Percentiles rank a stretch among this genome's conserved stretches.
Conservation (phyloP, 1,140 invertebrate species). For the Onthophagus taurus region DNA sequence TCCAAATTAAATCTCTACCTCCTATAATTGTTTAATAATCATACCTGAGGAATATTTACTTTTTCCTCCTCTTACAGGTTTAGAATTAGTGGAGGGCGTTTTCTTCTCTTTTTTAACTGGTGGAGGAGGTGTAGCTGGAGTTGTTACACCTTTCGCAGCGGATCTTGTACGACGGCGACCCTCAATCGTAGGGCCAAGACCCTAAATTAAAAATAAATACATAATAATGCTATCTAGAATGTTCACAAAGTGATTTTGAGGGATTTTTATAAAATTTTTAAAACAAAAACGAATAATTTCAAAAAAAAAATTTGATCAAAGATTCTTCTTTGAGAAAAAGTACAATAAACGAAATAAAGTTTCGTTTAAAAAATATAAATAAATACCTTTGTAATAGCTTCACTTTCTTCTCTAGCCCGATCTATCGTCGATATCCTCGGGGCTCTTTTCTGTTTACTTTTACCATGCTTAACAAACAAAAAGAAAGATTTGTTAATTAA, state of each 20-base stretch:
- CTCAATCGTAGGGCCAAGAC: constrained; percentile 33
- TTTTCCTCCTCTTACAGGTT: too few relatives aligned
- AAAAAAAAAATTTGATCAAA: too few relatives aligned
- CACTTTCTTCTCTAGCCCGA: constrained; percentile 29
- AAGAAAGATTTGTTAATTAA: too few relatives aligned
- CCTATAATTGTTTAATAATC: constrained; percentile 10
- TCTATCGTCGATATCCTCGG: constrained; percentile 28
- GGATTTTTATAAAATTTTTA: too few relatives aligned
- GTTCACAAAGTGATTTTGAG: too few relatives aligned
- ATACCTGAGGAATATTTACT: constrained; percentile 18
- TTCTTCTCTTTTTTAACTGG: constrained; percentile 39
- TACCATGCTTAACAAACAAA: constrained; percentile 31
- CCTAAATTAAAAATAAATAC: constrained; percentile 22
- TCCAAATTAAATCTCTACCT: constrained; percentile 9
- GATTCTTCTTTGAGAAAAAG: too few relatives aligned
- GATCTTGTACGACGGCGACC: constrained; percentile 38
- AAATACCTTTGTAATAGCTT: constrained; percentile 35
- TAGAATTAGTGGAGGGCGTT: constrained; percentile 7
- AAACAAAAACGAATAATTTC: too few relatives aligned
- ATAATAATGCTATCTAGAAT: neutral
- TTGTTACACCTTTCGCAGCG: constrained; percentile 36
- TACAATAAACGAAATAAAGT: neutral
- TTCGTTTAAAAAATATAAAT: neutral
- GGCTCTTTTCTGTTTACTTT: constrained; percentile 31
- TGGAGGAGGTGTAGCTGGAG: constrained; percentile 36